Conservation (phyloP, 2,113 vertebrate species). For the Pachyramphus minor region DNA sequence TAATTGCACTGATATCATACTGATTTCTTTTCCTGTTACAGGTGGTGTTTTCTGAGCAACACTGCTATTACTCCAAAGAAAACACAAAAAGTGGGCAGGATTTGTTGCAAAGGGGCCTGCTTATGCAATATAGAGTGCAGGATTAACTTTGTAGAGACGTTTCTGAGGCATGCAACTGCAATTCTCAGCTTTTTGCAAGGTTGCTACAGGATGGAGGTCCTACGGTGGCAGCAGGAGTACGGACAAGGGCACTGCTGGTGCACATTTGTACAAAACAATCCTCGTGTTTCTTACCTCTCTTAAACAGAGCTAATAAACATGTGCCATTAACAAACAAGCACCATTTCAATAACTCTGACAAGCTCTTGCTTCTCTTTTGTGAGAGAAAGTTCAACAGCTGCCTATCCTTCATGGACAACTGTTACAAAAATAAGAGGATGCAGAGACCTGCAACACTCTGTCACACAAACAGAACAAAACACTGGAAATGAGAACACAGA, state of each 20-base stretch:
- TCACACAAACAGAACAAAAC: background rate
- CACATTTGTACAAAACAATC: background rate
- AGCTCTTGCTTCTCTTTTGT: background rate
- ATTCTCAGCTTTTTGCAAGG: background rate
- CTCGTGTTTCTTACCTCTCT: background rate
- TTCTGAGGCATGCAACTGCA: background rate
- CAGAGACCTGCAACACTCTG: background rate
- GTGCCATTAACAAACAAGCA: background rate
- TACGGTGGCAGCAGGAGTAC: background rate
- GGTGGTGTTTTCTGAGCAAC: background rate
- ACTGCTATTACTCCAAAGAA: background rate
- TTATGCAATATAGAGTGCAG: background rate
- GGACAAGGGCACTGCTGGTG: background rate
- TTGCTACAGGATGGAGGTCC: background rate
- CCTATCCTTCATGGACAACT: background rate
- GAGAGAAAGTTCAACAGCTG: background rate
- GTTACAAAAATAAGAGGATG: background rate
- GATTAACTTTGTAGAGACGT: background rate
- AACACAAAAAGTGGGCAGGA: background rate
- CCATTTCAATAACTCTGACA: background rate
- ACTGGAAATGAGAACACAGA: background rate
- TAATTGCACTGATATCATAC: background rate
- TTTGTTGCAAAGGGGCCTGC: background rate
- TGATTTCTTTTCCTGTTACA: slow-evolving; percentile 1
- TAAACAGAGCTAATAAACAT: background rate